A percentile compares a stretch with the other conserved stretches of the same genome.
Conservation (phyloP, 2,113 vertebrate genomes). For the Alexandromys fortis region DNA sequence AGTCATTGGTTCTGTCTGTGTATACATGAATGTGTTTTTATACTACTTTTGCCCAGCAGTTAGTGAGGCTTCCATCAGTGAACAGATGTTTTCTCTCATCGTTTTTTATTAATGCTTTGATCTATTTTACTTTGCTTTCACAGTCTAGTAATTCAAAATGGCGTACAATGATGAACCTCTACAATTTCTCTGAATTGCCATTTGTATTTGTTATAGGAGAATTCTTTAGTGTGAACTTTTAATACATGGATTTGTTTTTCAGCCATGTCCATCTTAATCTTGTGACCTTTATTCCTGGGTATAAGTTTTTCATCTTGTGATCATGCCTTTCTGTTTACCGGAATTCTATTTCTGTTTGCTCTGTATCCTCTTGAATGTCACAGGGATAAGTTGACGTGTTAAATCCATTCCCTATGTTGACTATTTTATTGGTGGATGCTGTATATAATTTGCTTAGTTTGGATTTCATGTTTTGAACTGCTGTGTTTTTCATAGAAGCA, state of each 20-base stretch:
- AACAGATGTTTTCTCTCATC: neutral
- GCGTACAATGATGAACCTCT: neutral
- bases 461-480: neutral
- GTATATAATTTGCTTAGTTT: neutral
- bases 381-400: neutral
- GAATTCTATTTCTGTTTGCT: neutral
- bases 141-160: neutral
- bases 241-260: neutral
- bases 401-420: neutral
- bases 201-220: neutral
- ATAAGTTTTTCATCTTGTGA: neutral
- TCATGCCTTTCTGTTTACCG: neutral
- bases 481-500: neutral
- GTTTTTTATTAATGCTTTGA: neutral
- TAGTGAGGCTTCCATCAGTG: neutral
- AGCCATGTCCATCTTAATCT: neutral
- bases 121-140: neutral
- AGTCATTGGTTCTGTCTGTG: neutral
- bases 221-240: neutral
- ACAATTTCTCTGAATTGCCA: neutral
- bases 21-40: neutral
- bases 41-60: neutral
- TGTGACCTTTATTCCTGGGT: neutral
- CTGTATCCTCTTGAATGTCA: neutral
- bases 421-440: neutral